phyloP scores from a whole-genome alignment of 1,140 invertebrate species.

The Bombus pyrosoma region DNA sequence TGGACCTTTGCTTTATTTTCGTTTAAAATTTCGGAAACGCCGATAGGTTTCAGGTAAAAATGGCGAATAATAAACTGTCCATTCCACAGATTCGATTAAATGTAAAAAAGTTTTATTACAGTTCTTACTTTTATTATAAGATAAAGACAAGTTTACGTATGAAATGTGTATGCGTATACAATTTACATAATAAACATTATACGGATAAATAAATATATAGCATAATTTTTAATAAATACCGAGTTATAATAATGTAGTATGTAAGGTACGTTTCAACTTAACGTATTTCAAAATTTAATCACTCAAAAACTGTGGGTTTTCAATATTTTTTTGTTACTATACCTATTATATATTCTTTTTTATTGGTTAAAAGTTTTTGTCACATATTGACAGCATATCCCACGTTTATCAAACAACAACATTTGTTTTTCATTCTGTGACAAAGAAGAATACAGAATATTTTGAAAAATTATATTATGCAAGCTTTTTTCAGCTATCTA shows the following conservation, averaged over 20 bases:
- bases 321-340: not conserved
- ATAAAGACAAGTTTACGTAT: not conserved
- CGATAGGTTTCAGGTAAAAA: not conserved
- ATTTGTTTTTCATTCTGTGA: not conserved
- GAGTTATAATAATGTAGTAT: not conserved
- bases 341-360: not conserved
- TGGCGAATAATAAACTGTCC: not conserved
- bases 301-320: not conserved
- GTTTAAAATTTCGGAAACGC: not conserved
- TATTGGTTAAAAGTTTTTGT: not conserved
- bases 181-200: too few species aligned
- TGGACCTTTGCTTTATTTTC: not conserved
- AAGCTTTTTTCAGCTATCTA: not conserved
- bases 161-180: not conserved
- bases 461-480: conserved; percentile 6
- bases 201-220: not conserved
- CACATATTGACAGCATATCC: not conserved
- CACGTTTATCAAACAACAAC: not conserved
- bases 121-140: not conserved
- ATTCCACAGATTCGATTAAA: not conserved
- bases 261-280: not conserved
- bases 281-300: not conserved
- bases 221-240: not conserved
- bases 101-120: not conserved
- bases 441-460: not conserved